Base-by-base conservation (phyloP, 2,113 vertebrate genomes). In the Ancistrus triradiatus region DNA sequence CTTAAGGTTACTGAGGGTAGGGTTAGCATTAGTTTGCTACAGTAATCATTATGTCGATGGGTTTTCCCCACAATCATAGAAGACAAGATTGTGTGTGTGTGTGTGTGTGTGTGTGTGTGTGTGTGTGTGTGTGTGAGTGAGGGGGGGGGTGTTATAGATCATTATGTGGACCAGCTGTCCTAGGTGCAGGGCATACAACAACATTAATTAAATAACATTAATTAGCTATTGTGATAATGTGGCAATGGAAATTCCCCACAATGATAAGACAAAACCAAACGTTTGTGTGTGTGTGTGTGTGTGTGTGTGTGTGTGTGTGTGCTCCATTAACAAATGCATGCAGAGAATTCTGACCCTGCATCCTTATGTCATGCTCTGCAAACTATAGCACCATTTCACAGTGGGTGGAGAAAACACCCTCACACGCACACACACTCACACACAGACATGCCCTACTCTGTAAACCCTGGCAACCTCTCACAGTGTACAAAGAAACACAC, bases 301-400 rank as follows among this genome's bases (percentile, higher is more conserved):
- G 10, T 38, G 22, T 22, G 42, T 63, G 50, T 31, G 50, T 40
- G 31, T 48, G 44, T 58, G 31, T 22, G 19, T 31, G 66, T 43
- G 46, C 35, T 42, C 51, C 64, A 63, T 67, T 67, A 63, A 55
- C 70, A 22, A 58, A 63, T 67, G 52, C 63, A 63, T 67, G 63
- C 48, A 1, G 63, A 59, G 55, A 52, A 68, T 58, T 57, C 52
- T 46, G 52, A 62, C 31, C 13, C 60, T 63, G 43, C 24, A 61
- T 62, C 58, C 14, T 22, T 22, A 63, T 14, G 21, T 48, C 48
- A 68, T 21, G 10, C 65, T 63, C 55, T 43, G 58, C 22, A 67
- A 44, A 40, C 43, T 44, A 65, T 17, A 21, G 15, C 17, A 43
- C 6, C n/a, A 31, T 27, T 49, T 72, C 42, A 59, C 52, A 67